Percentiles rank a stretch among this genome's conserved stretches.
phyloP scores from a whole-genome alignment of 2,113 vertebrate genomes.

The Egretta garzetta region DNA sequence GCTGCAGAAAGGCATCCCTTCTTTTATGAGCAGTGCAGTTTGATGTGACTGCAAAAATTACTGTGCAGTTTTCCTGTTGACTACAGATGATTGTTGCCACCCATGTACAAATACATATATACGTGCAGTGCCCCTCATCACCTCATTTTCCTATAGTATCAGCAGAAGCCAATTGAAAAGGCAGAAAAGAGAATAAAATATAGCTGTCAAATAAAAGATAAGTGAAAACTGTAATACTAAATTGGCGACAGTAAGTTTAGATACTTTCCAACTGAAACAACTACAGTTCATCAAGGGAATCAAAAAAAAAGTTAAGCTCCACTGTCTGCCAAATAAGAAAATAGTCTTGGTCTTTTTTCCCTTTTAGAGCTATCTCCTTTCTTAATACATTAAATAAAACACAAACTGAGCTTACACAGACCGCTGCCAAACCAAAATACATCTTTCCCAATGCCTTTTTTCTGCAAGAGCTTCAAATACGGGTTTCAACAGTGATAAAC shows the following conservation, averaged over 20 bases:
- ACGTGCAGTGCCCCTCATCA: neutral
- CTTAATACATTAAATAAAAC: neutral
- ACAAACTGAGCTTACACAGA: neutral
- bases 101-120: rapidly evolving
- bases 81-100: neutral
- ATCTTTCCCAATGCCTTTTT: neutral
- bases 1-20: neutral
- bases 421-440: neutral
- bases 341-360: neutral
- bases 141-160: neutral
- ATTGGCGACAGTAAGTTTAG: neutral
- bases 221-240: neutral
- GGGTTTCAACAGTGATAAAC: neutral
- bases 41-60: neutral
- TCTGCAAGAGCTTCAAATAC: neutral
- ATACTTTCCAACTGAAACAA: neutral
- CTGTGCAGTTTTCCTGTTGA: neutral
- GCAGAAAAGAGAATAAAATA: neutral
- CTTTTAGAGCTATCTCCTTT: neutral
- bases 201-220: neutral
- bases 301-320: neutral
- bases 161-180: neutral
- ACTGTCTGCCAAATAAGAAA: neutral
- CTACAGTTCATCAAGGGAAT: neutral
- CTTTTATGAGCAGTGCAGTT: neutral